Evolutionary conservation across 2,113 vertebrate species (phyloP).

Genomic region (Thalassoma bifasciatum): DNA sequence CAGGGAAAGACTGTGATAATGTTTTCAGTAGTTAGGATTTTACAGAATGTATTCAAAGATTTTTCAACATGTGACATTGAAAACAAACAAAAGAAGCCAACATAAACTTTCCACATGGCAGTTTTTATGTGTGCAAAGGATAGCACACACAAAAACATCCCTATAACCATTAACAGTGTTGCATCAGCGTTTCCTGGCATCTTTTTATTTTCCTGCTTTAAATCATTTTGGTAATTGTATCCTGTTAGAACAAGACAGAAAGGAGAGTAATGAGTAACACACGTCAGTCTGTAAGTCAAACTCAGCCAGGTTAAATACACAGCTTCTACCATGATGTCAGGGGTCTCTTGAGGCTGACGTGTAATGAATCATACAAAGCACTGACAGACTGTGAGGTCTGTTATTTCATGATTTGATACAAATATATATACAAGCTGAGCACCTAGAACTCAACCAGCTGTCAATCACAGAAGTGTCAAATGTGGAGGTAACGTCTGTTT

Average conservation of each 20-base stretch:
- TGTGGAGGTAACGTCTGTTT: too few relatives aligned
- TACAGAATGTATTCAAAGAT: neutral
- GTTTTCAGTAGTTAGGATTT: slow-evolving; percentile 4
- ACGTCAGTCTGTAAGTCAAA: neutral
- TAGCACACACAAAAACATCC: too few relatives aligned
- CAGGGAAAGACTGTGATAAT: slow-evolving; percentile 19
- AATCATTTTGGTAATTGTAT: neutral
- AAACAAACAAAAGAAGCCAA: neutral
- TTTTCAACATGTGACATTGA: neutral
- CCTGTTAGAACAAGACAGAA: neutral
- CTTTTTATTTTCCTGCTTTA: too few relatives aligned
- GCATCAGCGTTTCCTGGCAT: neutral
- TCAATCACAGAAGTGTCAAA: neutral
- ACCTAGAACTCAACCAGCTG: neutral
- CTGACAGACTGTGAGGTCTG: neutral
- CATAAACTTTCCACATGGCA: neutral
- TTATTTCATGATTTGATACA: neutral
- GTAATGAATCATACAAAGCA: neutral
- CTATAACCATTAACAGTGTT: too few relatives aligned
- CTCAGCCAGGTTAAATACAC: neutral
- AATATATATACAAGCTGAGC: neutral
- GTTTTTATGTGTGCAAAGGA: neutral
- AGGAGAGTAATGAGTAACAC: neutral
- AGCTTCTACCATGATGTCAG: neutral
- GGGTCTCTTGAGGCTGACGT: neutral